Base-by-base conservation (phyloP, 2,113 vertebrate species). In the Todiramphus saurophagus region DNA sequence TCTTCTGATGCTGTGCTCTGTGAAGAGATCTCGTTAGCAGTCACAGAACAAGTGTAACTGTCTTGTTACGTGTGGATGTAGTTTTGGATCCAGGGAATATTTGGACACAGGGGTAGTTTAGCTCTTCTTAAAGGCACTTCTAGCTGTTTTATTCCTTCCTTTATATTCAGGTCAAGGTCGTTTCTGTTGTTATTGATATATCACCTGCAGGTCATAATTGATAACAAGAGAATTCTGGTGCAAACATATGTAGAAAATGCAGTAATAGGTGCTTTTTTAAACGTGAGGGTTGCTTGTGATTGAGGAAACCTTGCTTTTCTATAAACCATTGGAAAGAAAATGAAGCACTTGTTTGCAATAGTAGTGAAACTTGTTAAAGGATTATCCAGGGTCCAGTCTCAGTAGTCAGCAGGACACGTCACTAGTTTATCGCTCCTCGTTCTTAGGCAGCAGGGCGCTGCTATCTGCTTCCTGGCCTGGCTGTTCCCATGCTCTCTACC, bases 41-140 rank as follows among this genome's bases (percentile, higher is more conserved):
- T 37, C 37, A 37, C 37, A 37, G 37, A 37, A 37, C 5, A 12
- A 11, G 28, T 48, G 5, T 33, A 18, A 63, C 43, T 21, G 4
- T 28, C 16, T 0, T 80, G 39, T 63, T 33, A 6, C 3, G 20
- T 7, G 2, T 3, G 7, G 58, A 5, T 3, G 2, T 56, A 13
- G 28, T 37, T 89, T 78, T 35, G 33, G 14, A 37, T 68, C 24
- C 8, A 3, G 63, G 46, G n/a, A 27, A 44, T n/a, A 18, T 39
- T 39, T 75, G 48, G 60, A 63, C 70, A n/a, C 39, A 5, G 37
- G 5, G 12, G 16, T 60, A 23, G 13, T 51, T 87, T 17, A 70
- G 43, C 10, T 62, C 8, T 51, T 67, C 39, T 51, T 89, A 30
- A 20, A 72, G 24, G 13, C 12, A 13, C 13, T 82, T 50, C 31